phyloP scores from a whole-genome alignment of 37 sponge, comb jelly and placozoan species.

The Agelas oroides region DNA sequence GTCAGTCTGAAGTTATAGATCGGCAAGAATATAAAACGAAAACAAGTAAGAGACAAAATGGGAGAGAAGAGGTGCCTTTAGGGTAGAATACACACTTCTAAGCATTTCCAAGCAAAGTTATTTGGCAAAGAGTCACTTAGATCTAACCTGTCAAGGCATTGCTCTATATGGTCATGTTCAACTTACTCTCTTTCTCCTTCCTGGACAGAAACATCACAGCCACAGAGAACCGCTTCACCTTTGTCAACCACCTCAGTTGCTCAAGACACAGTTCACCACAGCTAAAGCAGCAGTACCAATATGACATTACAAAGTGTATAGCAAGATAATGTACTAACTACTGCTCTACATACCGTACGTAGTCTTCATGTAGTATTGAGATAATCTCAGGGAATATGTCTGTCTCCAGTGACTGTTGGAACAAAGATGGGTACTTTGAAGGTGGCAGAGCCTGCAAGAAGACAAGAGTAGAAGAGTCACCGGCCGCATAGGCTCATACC shows the following conservation, averaged over 20 bases:
- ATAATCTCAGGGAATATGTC: constrained; percentile 70
- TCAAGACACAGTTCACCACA: constrained; percentile 52
- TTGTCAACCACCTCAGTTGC: constrained; percentile 78
- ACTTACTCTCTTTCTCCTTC: constrained; percentile 66
- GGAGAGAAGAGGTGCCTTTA: no score
- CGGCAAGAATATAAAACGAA: no score
- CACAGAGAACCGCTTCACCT: constrained; percentile 88
- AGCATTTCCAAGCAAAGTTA: no score
- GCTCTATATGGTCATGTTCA: no score
- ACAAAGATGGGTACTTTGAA: constrained; percentile 56
- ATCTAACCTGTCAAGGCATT: no score
- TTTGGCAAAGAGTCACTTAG: no score
- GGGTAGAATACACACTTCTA: no score
- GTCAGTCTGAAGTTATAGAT: no score
- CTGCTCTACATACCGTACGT: constrained; percentile 35
- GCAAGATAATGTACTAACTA: no score
- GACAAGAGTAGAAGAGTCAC: background rate
- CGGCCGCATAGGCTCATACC: no score
- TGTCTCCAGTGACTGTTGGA: constrained; percentile 85
- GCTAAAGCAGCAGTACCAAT: constrained; percentile 20
- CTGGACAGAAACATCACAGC: constrained; percentile 92
- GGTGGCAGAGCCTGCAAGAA: constrained; percentile 32
- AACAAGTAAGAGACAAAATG: no score
- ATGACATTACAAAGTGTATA: no score
- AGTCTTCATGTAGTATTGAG: constrained; percentile 52